A percentile compares a stretch with the other conserved stretches of the same genome.
phyloP scores from a whole-genome alignment of 2,888 invertebrate genomes.

The Elmis aenea region DNA sequence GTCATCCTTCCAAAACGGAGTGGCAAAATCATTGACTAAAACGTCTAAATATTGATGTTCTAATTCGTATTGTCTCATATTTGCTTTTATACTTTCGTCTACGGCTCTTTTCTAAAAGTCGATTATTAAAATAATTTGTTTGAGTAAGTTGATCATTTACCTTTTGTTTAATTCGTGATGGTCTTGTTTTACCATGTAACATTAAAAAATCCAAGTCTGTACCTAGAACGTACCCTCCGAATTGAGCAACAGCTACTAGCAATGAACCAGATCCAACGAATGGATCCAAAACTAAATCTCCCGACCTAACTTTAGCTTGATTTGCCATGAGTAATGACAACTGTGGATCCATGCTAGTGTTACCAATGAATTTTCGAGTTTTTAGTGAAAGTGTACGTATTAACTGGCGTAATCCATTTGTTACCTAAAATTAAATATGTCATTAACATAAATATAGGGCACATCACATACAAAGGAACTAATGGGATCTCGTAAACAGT shows the following conservation, averaged over 20 bases:
- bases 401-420: conserved; percentile 77
- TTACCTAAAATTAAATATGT: conserved; percentile 63
- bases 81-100: conserved; percentile 83
- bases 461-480: neutral
- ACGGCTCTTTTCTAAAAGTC: conserved; percentile 56
- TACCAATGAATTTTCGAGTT: conserved; percentile 91
- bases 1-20: conserved; percentile 67
- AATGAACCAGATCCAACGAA: conserved; percentile 86
- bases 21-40: conserved; percentile 86
- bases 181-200: conserved; percentile 80
- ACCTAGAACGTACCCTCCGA: conserved; percentile 81
- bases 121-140: neutral
- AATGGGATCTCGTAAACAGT: neutral
- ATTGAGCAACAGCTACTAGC: conserved; percentile 82
- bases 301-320: conserved; percentile 69
- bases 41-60: conserved; percentile 77
- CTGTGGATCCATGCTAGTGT: conserved; percentile 98
- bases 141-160: conserved; percentile 46
- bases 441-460: no score
- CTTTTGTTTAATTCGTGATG: conserved; percentile 73
- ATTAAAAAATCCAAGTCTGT: conserved; percentile 93
- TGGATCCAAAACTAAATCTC: conserved; percentile 84
- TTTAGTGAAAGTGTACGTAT: conserved; percentile 80
- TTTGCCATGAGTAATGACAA: conserved; percentile 94
- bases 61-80: conserved; percentile 84